Evolutionary conservation across 1,140 invertebrate genomes (phyloP).

Genomic region (Drosophila lowei): DNA sequence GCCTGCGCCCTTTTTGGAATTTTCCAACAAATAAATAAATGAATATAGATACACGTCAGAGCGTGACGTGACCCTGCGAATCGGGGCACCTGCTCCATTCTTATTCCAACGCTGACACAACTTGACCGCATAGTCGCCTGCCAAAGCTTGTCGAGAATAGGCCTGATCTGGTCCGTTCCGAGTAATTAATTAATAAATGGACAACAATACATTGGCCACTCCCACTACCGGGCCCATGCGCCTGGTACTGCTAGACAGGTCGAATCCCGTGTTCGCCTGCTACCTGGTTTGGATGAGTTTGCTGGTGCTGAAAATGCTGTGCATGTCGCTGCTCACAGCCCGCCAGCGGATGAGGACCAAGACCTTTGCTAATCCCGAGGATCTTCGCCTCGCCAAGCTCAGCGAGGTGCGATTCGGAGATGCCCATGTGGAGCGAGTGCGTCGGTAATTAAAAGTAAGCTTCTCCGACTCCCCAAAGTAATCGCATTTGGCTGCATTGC

Average conservation of each 20-base stretch:
- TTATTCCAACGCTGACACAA: too few relatives aligned
- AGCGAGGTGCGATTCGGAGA: conserved; percentile 64
- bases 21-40: too few relatives aligned
- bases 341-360: conserved; percentile 83
- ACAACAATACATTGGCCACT: background rate
- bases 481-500: background rate
- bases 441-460: conserved; percentile 39
- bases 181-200: background rate
- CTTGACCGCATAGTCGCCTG: too few relatives aligned
- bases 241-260: conserved; percentile 43
- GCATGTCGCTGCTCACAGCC: conserved; percentile 84
- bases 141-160: too few relatives aligned
- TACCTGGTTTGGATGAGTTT: conserved; percentile 84
- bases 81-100: too few relatives aligned
- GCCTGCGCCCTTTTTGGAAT: too few relatives aligned
- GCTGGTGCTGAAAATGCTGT: conserved; percentile 84
- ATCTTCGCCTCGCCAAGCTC: conserved; percentile 41
- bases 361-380: conserved; percentile 66
- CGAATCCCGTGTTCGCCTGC: conserved; percentile 83
- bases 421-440: conserved; percentile 64
- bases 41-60: too few relatives aligned
- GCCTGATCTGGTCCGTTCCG: background rate
- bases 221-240: background rate
- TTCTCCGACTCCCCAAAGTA: too few relatives aligned
- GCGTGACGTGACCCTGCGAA: too few relatives aligned